These are phyloP conservation scores for Nilaparvata lugens DNA, from an alignment of 1,140 invertebrate species.

Conservation along the genomic window DNA sequence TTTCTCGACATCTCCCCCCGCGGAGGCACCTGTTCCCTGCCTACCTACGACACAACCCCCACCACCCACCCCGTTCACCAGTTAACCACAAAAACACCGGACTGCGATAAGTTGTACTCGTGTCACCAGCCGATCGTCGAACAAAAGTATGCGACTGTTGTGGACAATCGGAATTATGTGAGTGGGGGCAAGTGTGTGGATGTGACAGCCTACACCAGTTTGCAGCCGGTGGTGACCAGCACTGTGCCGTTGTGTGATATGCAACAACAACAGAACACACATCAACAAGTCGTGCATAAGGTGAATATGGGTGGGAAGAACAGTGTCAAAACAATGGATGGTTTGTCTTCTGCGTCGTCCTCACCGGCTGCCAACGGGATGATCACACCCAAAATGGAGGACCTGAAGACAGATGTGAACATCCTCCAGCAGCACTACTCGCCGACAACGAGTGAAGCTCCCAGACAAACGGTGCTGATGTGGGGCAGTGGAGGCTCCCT, in stretches of 20 bases:
- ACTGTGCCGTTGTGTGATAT: slow-evolving; percentile 27
- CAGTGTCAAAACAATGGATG: slow-evolving; percentile 38
- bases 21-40: slow-evolving; percentile 35
- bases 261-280: slow-evolving; percentile 4
- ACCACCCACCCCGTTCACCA: slow-evolving; percentile 42
- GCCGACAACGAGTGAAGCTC: slow-evolving; percentile 39
- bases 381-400: slow-evolving; percentile 53
- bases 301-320: slow-evolving; percentile 13
- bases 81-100: slow-evolving; percentile 30
- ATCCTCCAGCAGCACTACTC: slow-evolving; percentile 41
- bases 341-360: slow-evolving; percentile 41
- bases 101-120: slow-evolving; percentile 48
- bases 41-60: slow-evolving; percentile 43
- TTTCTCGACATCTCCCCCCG: slow-evolving; percentile 56
- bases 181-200: slow-evolving; percentile 40
- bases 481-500: slow-evolving; percentile 52
- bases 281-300: slow-evolving; percentile 16
- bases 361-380: slow-evolving; percentile 45
- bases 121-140: slow-evolving; percentile 38
- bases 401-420: slow-evolving; percentile 45
- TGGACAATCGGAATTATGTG: slow-evolving; percentile 42
- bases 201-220: slow-evolving; percentile 31
- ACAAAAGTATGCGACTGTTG: slow-evolving; percentile 37
- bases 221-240: slow-evolving; percentile 35
- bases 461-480: slow-evolving; percentile 77